Percentiles rank a stretch among this genome's conserved stretches.
These are phyloP conservation scores for Brienomyrus brachyistius DNA, from an alignment of 2,113 vertebrate species.

Conservation along the genomic window DNA sequence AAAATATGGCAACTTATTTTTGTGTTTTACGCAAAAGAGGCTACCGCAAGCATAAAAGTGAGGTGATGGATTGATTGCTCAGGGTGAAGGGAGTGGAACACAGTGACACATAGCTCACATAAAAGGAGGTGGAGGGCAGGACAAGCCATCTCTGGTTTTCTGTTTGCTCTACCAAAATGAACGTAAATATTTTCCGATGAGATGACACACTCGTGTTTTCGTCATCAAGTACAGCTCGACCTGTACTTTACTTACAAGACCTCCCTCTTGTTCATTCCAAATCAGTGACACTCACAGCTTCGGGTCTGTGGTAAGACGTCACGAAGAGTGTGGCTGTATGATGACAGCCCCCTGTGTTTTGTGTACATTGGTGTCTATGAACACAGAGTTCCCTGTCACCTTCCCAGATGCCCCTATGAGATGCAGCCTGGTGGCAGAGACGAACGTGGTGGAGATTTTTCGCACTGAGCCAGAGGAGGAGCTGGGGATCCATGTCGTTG, in stretches of 20 bases:
- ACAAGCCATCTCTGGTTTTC: background rate
- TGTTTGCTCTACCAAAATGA: background rate
- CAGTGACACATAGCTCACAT: background rate
- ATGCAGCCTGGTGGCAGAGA: constrained; percentile 79
- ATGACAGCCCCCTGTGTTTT: background rate
- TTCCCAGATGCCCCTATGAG: constrained; percentile 66
- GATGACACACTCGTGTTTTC: background rate
- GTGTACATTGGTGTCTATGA: background rate
- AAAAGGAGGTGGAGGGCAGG: background rate
- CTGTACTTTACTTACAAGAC: background rate
- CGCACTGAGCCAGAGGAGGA: constrained; percentile 72
- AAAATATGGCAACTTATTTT: background rate
- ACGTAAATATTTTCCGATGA: background rate
- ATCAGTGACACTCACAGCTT: too few relatives aligned
- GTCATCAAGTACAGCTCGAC: background rate
- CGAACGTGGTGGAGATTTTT: constrained; percentile 71
- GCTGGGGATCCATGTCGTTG: constrained; percentile 79
- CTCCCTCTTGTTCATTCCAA: background rate
- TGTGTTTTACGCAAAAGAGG: background rate
- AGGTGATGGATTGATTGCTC: background rate
- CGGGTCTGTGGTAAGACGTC: background rate
- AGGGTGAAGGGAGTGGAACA: background rate
- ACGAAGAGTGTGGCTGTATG: background rate
- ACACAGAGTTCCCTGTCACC: background rate
- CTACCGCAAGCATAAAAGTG: background rate